Percentiles rank a stretch among this genome's conserved stretches.
These are phyloP conservation scores for Chloebia gouldiae DNA, from an alignment of 2,113 vertebrate species.

Conservation along the genomic window DNA sequence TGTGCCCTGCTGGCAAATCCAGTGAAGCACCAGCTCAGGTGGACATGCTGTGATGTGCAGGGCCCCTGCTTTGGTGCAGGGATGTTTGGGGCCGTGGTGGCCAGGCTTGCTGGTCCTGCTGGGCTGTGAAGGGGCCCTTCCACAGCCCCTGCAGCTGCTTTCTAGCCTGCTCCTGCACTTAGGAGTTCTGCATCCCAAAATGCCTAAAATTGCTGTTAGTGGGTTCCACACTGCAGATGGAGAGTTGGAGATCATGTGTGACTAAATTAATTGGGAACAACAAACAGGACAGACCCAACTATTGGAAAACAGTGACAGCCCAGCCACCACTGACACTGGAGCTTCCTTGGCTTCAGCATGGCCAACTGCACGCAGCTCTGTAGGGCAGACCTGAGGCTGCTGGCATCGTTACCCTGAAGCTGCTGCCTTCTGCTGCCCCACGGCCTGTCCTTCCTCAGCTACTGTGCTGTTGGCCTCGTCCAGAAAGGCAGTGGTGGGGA, in stretches of 20 bases:
- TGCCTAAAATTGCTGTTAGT: rapidly evolving
- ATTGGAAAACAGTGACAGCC: not conserved
- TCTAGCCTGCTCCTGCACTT: not conserved
- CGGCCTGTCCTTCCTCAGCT: not conserved
- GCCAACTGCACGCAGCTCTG: rapidly evolving
- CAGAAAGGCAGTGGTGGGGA: not conserved
- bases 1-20: not conserved
- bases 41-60: not conserved
- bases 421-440: not conserved
- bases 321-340: rapidly evolving
- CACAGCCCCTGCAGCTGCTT: not conserved
- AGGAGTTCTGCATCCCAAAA: not conserved
- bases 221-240: not conserved
- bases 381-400: rapidly evolving
- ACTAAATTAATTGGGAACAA: not conserved
- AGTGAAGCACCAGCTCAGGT: rapidly evolving
- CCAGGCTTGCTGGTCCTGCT: not conserved
- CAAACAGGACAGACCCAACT: not conserved
- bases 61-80: not conserved
- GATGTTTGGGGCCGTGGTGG: rapidly evolving
- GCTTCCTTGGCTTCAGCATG: not conserved
- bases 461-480: rapidly evolving
- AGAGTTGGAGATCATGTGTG: not conserved
- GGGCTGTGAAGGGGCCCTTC: not conserved
- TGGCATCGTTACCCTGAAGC: not conserved